Percentiles rank a stretch among this genome's conserved stretches.
Conservation (phyloP, 2,888 invertebrate genomes). For the Cantharis lateralis region DNA sequence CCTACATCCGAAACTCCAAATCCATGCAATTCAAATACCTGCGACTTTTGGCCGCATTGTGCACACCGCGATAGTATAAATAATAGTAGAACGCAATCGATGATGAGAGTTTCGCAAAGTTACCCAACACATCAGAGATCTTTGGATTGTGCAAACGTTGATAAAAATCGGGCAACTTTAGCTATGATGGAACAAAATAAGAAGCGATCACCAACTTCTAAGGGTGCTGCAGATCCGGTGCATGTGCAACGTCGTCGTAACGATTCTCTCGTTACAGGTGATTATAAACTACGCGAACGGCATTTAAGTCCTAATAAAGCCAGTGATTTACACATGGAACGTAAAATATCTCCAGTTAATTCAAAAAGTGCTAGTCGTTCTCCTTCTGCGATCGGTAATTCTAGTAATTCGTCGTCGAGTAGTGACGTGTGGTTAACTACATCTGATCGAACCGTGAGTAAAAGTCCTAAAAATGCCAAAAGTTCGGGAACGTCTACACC, state of each 20-base stretch:
- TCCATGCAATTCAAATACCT: conserved; percentile 61
- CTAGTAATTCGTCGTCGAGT: conserved; percentile 57
- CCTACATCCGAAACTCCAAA: conserved; percentile 46
- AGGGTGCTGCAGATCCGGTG: conserved; percentile 4
- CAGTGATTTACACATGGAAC: conserved; percentile 27
- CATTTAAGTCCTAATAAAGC: conserved; percentile 42
- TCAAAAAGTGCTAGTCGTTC: conserved; percentile 43
- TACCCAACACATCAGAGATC: conserved; percentile 60
- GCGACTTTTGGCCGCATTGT: conserved; percentile 69
- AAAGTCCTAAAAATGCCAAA: conserved; percentile 57
- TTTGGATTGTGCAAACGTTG: conserved; percentile 45
- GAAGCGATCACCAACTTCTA: conserved; percentile 25
- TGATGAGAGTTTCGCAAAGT: conserved; percentile 60
- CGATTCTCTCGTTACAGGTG: conserved; percentile 12
- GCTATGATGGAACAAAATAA: conserved; percentile 33
- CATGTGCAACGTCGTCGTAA: conserved; percentile 19
- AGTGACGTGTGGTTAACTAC: conserved; percentile 62
- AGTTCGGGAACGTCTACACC: conserved; percentile 61
- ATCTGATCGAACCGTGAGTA: conserved; percentile 58
- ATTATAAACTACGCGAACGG: conserved; percentile 25
- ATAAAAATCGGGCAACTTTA: conserved; percentile 15
- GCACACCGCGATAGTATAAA: conserved; percentile 55
- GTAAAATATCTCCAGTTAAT: conserved; percentile 41
- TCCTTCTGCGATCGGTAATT: conserved; percentile 44
- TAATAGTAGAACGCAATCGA: conserved; percentile 43